Conservation (phyloP, 2,113 vertebrate species). For the Xyliphius kryptos region DNA sequence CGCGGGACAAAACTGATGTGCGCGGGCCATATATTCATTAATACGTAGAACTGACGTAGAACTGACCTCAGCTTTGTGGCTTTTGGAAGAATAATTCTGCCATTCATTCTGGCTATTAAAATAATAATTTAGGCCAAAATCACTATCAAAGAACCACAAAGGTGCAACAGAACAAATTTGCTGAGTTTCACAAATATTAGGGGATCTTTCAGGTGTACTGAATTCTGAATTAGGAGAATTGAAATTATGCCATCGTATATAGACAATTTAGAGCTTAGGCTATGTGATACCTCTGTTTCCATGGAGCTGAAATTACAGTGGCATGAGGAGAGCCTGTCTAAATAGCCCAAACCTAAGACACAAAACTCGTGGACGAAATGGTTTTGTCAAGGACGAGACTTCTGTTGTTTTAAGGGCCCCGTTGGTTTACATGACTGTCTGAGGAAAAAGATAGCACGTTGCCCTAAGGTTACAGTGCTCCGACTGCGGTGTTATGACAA, state of each 20-base stretch:
- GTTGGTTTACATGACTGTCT: conserved; percentile 45
- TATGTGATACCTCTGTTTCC: too few relatives aligned
- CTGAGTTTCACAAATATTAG: conserved; percentile 43
- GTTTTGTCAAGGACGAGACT: conserved; percentile 42
- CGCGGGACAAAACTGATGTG: too few relatives aligned
- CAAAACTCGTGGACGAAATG: conserved; percentile 34
- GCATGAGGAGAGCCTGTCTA: too few relatives aligned
- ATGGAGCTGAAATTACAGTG: too few relatives aligned
- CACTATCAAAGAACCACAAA: conserved; percentile 50
- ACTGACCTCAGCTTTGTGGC: too few relatives aligned
- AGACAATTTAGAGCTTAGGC: too few relatives aligned
- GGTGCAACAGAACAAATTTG: conserved; percentile 43
- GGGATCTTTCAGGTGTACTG: conserved; percentile 20
- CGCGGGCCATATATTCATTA: too few relatives aligned
- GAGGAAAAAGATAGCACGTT: conserved; percentile 50
- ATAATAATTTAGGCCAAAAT: conserved; percentile 54
- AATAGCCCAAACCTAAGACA: too few relatives aligned
- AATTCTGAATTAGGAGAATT: too few relatives aligned
- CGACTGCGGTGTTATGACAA: conserved; percentile 61
- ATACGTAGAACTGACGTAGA: too few relatives aligned
- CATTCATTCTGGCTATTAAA: conserved; percentile 36
- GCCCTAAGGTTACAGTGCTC: conserved; percentile 60
- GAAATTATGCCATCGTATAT: too few relatives aligned
- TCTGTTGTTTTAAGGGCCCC: conserved; percentile 48
- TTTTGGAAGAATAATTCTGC: too few relatives aligned